A percentile compares a stretch with the other conserved stretches of the same genome.
phyloP scores from a whole-genome alignment of 92 coral and sea anemone species.

The Porites lobata region DNA sequence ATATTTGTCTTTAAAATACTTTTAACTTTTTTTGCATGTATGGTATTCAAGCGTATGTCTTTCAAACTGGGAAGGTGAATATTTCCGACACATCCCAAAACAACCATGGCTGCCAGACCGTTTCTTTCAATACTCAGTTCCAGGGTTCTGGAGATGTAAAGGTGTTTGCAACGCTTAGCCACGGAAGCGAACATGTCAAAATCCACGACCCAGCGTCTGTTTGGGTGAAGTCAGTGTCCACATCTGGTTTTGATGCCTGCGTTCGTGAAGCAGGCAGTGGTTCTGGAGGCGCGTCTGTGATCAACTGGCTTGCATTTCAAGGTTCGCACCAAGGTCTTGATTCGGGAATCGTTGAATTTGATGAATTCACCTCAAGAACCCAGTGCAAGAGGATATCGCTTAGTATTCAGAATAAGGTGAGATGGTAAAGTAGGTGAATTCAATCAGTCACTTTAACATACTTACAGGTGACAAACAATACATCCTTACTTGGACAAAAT shows the following conservation, averaged over 20 bases:
- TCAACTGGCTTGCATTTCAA: slow-evolving; percentile 59
- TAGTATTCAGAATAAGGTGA: slow-evolving; percentile 1
- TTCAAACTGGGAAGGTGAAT: slow-evolving; percentile 56
- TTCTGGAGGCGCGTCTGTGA: slow-evolving; percentile 36
- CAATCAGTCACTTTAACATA: no score
- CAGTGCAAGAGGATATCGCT: slow-evolving; percentile 38
- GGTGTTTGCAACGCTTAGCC: slow-evolving; percentile 42
- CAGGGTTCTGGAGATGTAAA: slow-evolving; percentile 30
- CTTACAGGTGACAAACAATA: no score
- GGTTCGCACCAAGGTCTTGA: slow-evolving; percentile 29
- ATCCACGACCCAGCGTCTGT: slow-evolving; percentile 61
- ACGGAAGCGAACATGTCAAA: slow-evolving; percentile 34
- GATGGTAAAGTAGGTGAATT: background rate
- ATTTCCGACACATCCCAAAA: slow-evolving; percentile 26
- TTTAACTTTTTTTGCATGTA: no score
- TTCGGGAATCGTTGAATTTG: slow-evolving; percentile 26
- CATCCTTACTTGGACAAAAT: no score
- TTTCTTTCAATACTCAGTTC: slow-evolving; percentile 40
- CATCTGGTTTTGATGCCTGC: slow-evolving; percentile 57
- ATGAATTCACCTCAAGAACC: slow-evolving; percentile 29
- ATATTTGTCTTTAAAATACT: background rate
- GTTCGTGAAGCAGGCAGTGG: slow-evolving; percentile 53
- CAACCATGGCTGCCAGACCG: slow-evolving; percentile 43
- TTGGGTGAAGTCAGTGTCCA: slow-evolving; percentile 48
- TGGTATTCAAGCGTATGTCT: slow-evolving; percentile 3